Evolutionary conservation across 2,888 invertebrate genomes (phyloP), one percentile per base, ranked within the genome.

Genomic region (Hirtodrosophila histrioides): DNA sequence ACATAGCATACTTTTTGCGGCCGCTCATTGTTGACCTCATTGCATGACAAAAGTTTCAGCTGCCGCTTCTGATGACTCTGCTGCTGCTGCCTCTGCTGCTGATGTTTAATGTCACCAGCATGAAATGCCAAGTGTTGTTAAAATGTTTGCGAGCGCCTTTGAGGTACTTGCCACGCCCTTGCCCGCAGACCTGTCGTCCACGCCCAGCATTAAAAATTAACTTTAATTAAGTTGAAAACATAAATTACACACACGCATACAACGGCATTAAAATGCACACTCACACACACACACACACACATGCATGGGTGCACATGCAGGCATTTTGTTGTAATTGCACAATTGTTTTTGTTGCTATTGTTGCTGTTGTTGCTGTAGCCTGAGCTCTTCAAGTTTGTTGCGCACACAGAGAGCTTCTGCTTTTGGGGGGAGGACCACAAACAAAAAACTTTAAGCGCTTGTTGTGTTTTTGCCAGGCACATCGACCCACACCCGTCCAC

Each of bases 161-260:
- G 86, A 82, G 83, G 64, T 73, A 75, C 75, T 82, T 72, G 88
- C 65, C 86, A 66, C 67, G 79, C 82, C 68, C 68, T 55, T 40
- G 50, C 82, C 67, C 62, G 56, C 68, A 65, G 71, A 75, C 68
- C 86, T 85, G 84, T 67, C 68, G 65, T 63, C 56, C 50, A 62
- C 66, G 69, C 48, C 63, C 66, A 41, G 69, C 78, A 87, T 88
- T 82, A 86, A 87, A 78, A 88, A 89, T 88, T 84, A 86, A 86
- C 89, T 89, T 89, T 86, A 86, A 86, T 86, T 86, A 89, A 86
- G 86, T 86, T 86, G 84, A 83, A 87, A 86, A 86, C 84, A 88
- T 85, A 87, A 85, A 88, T 85, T 78, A 82, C 87, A 78, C 60
- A 69, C 82, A 87, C 74, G 61, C 74, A 72, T 40, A 54, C 61